Evolutionary conservation across 2,113 vertebrate genomes (phyloP), one percentile per base, ranked within the genome.

Genomic region (Poecile atricapillus): DNA sequence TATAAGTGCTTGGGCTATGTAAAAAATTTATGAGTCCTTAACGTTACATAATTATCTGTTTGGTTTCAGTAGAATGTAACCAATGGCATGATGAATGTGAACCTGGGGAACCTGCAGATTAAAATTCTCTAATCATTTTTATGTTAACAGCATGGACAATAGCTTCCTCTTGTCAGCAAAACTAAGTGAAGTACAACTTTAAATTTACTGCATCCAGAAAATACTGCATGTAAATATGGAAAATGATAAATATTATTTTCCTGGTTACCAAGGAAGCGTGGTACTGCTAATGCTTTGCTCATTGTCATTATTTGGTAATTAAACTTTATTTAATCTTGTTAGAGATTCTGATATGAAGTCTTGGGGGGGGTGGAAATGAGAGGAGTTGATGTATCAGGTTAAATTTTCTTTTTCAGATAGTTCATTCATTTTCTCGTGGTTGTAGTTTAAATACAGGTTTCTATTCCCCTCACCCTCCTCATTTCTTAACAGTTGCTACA

Each of bases 1-100:
- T 44, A 1, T 17, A 19, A 67, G 15, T 68, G 19, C 43, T 67
- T 0, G 0, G 22, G 17, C 58, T 62, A 1, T n/a, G 13, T 69
- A 53, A 84, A 52, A 73, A 62, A 31, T 11, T 11, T 12, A 20
- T 24, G 17, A 59, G 16, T 70, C 39, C 60, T 82, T 58, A 62
- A 74, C 70, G 19, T 58, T 62, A 28, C 22, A 3, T 90, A 49
- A 31, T 53, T 58, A n/a, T 15, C 10, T 74, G 17, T 62, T 68
- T 91, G 63, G 19, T n/a, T 83, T 88, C 37, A 37, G 24, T 80
- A 60, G 39, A n/a, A 4, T 41, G 7, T 67, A 49, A 30, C 12
- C 9, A 35, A 3, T 47, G 64, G n/a, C 13, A 33, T 52, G 28
- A 81, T 67, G n/a, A 87, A 25, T 53, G 46, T 28, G 78, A 37